phyloP scores from a whole-genome alignment of 2,888 invertebrate species.

The Aphodius sticticus region DNA sequence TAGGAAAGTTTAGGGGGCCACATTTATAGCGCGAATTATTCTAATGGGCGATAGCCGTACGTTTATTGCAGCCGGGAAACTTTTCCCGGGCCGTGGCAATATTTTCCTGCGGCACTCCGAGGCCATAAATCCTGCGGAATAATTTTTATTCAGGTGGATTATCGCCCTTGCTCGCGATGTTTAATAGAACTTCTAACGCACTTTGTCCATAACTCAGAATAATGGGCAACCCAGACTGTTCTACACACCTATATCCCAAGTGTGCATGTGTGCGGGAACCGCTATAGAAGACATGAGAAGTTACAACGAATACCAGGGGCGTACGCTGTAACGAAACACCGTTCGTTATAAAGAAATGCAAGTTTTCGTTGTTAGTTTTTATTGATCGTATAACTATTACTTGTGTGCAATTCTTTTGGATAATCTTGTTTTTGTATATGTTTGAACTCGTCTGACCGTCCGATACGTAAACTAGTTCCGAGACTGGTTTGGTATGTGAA shows the following conservation, averaged over 20 bases:
- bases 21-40: conserved; percentile 16
- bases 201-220: conserved; percentile 52
- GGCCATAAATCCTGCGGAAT: conserved; percentile 47
- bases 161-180: conserved; percentile 51
- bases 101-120: neutral
- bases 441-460: no score
- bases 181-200: conserved; percentile 57
- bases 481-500: no score
- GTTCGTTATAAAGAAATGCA: no score
- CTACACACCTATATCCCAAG: conserved; percentile 30
- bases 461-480: no score
- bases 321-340: neutral
- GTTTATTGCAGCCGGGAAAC: neutral
- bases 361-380: no score
- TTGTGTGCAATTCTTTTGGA: no score
- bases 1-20: conserved; percentile 11
- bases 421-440: no score
- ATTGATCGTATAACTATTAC: no score
- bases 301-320: neutral
- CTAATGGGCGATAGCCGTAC: conserved; percentile 18
- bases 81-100: neutral
- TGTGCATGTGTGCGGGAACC: neutral
- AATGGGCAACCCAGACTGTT: conserved; percentile 45
- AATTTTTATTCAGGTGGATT: conserved; percentile 51
- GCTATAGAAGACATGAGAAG: neutral